Percentiles rank a stretch among this genome's conserved stretches.
Conservation (phyloP, 1,140 invertebrate species). For the Lepidotrigona ventralis region DNA sequence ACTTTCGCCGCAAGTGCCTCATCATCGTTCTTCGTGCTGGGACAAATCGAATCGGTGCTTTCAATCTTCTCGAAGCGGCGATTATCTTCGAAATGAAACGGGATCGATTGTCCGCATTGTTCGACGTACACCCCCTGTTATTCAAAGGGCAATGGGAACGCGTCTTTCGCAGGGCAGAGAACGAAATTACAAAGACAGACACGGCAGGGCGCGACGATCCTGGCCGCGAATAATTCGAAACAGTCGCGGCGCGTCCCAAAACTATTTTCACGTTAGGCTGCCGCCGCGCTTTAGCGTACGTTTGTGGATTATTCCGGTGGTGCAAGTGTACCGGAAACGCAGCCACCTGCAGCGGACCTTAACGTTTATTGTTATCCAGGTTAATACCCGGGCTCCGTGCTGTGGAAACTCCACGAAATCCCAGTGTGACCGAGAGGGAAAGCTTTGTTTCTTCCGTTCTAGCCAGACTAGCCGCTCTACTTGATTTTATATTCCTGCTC, state of each 20-base stretch:
- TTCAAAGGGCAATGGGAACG: not conserved
- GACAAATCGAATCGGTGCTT: not conserved
- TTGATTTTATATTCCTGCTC: not conserved
- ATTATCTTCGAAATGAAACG: not conserved
- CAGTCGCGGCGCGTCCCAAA: not conserved
- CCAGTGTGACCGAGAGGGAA: constrained; percentile 8
- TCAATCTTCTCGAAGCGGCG: not conserved
- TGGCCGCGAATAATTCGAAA: constrained; percentile 25
- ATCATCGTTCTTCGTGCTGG: not conserved
- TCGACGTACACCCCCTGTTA: not conserved
- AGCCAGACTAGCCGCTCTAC: not conserved
- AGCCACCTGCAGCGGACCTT: constrained; percentile 6
- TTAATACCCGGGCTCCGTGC: constrained; percentile 37
- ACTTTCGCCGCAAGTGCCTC: not conserved
- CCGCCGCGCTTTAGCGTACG: not conserved
- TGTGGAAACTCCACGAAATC: constrained; percentile 36
- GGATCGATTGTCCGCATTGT: not conserved
- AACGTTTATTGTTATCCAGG: constrained; percentile 52
- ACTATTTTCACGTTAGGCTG: constrained; percentile 30
- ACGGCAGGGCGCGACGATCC: not conserved
- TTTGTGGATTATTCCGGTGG: constrained; percentile 29
- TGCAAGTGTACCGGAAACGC: constrained; percentile 28
- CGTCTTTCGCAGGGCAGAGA: not conserved
- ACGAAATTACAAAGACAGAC: not conserved
- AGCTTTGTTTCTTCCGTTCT: constrained; percentile 20